Evolutionary conservation across 2,888 invertebrate genomes (phyloP).

Genomic region (Alitta virens): DNA sequence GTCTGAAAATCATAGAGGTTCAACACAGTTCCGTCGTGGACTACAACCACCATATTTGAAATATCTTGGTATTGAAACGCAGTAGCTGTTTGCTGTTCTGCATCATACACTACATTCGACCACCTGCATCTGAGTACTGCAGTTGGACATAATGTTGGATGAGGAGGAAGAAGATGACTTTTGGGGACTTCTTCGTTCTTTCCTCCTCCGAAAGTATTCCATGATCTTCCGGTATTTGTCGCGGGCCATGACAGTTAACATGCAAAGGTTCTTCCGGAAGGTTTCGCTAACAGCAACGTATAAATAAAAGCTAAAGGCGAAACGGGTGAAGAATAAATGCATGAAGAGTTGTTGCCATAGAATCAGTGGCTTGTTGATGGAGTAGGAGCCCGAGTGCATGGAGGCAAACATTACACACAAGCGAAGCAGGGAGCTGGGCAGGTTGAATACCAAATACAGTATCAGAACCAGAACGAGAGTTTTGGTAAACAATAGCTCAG

Average conservation of each 20-base stretch:
- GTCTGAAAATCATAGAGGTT: no score
- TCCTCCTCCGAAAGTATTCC: not conserved
- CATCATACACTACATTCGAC: not conserved
- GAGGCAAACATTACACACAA: not conserved
- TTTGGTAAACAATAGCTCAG: not conserved
- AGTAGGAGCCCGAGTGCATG: not conserved
- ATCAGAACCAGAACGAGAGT: not conserved
- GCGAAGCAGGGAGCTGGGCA: not conserved
- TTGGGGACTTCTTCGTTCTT: not conserved
- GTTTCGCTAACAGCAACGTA: not conserved
- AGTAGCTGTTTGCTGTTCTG: no score
- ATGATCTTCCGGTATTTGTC: not conserved
- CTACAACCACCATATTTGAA: no score
- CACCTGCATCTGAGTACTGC: not conserved
- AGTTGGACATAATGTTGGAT: not conserved
- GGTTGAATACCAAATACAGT: not conserved
- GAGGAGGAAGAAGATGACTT: not conserved
- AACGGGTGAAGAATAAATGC: not conserved
- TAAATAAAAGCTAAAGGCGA: not conserved
- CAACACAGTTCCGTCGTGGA: no score
- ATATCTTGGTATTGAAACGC: no score
- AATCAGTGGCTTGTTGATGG: not conserved
- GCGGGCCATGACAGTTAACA: not conserved
- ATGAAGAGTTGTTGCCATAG: not conserved
- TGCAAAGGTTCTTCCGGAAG: not conserved